A percentile compares a stretch with the other conserved stretches of the same genome.
Evolutionary conservation across 1,140 invertebrate genomes (phyloP).

Genomic region (Diachasma alloeum): DNA sequence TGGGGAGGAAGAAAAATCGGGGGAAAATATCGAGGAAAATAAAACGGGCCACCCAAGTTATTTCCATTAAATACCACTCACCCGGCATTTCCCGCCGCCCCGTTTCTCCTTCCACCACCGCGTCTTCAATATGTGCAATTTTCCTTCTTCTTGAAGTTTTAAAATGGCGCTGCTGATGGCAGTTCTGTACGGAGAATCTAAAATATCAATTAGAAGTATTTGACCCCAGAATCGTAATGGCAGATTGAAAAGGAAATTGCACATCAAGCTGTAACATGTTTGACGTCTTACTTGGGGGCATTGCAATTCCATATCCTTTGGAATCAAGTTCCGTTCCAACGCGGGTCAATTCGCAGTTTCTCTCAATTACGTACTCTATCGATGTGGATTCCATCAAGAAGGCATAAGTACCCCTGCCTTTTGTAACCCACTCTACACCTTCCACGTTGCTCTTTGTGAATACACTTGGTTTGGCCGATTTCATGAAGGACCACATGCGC

Average conservation of each 20-base stretch:
- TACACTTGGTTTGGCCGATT: constrained; percentile 82
- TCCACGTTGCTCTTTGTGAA: constrained; percentile 87
- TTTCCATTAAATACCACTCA: constrained; percentile 56
- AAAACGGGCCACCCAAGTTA: no score
- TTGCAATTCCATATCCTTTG: constrained; percentile 93
- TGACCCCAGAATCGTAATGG: no score
- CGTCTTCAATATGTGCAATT: constrained; percentile 89
- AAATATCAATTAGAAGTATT: constrained; percentile 33
- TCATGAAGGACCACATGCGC: constrained; percentile 94
- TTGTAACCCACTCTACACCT: constrained; percentile 84
- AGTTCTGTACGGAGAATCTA: constrained; percentile 87
- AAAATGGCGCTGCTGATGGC: constrained; percentile 89
- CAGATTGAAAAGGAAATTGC: no score
- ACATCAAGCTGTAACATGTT: no score
- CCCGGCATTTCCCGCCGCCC: constrained; percentile 82
- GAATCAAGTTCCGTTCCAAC: constrained; percentile 90
- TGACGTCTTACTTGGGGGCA: constrained; percentile 78
- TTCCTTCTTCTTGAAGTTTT: constrained; percentile 92
- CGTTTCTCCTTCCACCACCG: constrained; percentile 96
- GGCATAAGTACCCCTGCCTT: constrained; percentile 87
- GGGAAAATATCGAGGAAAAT: no score
- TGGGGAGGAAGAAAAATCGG: no score
- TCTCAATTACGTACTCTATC: constrained; percentile 90
- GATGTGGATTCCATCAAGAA: constrained; percentile 95
- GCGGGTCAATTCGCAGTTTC: constrained; percentile 90